Evolutionary conservation across 2,888 invertebrate genomes (phyloP).

Genomic region (Lycia hirtaria): DNA sequence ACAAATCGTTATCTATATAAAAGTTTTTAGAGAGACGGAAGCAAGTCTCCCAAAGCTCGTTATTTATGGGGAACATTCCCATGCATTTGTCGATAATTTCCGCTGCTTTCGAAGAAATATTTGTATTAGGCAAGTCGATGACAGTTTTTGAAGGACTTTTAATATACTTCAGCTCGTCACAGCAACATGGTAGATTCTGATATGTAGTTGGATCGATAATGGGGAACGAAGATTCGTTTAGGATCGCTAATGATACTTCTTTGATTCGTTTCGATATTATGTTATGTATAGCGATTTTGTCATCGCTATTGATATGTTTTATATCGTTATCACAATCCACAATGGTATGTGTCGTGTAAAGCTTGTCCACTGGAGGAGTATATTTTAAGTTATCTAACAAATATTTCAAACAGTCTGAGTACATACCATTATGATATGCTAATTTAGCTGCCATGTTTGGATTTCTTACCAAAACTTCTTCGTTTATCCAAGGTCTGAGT

Average conservation of each 20-base stretch:
- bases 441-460: constrained; percentile 75
- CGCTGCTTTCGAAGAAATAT: constrained; percentile 66
- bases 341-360: constrained; percentile 63
- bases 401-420: constrained; percentile 66
- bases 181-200: constrained; percentile 68
- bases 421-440: constrained; percentile 66
- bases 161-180: constrained; percentile 67
- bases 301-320: constrained; percentile 55
- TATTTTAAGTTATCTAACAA: constrained; percentile 64
- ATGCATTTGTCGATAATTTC: constrained; percentile 72
- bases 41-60: constrained; percentile 73
- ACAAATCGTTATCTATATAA: constrained; percentile 69
- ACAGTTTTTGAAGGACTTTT: constrained; percentile 39
- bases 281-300: constrained; percentile 66
- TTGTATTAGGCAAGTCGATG: constrained; percentile 42
- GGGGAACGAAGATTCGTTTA: constrained; percentile 72
- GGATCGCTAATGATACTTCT: constrained; percentile 69
- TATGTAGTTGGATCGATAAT: constrained; percentile 56
- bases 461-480: constrained; percentile 59
- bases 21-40: constrained; percentile 73
- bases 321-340: constrained; percentile 33
- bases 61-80: constrained; percentile 69
- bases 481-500: constrained; percentile 70
- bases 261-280: constrained; percentile 74
- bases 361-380: constrained; percentile 47